Evolutionary conservation across 2,113 vertebrate genomes (phyloP).

Genomic region (Ondatra zibethicus): DNA sequence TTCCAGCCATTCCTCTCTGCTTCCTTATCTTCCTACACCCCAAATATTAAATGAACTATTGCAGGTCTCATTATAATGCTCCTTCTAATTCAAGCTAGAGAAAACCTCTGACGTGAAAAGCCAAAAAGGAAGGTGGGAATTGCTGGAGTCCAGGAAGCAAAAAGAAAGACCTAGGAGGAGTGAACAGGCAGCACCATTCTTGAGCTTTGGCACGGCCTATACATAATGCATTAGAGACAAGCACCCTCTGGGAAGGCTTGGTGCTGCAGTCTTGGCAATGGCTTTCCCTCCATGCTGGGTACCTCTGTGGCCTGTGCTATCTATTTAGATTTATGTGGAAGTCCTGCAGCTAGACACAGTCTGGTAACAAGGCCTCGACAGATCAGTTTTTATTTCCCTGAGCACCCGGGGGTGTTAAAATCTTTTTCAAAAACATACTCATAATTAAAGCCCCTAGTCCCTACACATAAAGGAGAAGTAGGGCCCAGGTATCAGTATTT

Average conservation of each 20-base stretch:
- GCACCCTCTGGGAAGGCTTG: neutral
- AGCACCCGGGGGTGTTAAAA: neutral
- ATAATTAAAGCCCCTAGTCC: neutral
- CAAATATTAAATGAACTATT: neutral
- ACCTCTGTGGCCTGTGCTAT: neutral
- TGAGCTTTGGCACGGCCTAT: neutral
- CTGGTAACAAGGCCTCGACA: neutral
- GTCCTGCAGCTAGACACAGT: neutral
- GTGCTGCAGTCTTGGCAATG: neutral
- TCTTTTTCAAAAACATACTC: neutral
- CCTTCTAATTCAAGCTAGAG: constrained; percentile 34
- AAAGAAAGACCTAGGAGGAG: neutral
- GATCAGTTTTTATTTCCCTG: neutral
- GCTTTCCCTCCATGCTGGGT: neutral
- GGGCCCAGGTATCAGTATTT: constrained; percentile 42
- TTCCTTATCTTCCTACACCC: no score
- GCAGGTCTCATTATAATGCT: neutral
- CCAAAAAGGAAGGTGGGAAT: neutral
- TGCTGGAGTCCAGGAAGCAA: neutral
- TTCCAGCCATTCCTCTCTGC: neutral
- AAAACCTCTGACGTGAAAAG: neutral
- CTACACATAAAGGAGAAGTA: neutral
- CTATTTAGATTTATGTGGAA: neutral
- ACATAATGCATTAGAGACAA: neutral
- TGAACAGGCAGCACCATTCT: neutral